Evolutionary conservation across 1,140 invertebrate species (phyloP).

Genomic region (Lasaia peninsularis): DNA sequence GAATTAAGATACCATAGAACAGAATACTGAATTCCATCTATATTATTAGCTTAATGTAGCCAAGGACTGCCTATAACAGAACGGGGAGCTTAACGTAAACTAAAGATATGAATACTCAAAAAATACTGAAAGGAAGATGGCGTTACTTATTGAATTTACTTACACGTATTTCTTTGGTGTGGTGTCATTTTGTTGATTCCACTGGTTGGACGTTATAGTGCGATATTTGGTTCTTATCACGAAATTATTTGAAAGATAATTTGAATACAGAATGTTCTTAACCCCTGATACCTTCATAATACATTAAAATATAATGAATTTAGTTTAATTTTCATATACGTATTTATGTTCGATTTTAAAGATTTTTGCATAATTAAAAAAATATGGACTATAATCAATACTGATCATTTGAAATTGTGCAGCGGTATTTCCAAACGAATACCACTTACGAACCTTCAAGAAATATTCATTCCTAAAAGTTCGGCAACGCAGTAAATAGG

Average conservation of each 20-base stretch:
- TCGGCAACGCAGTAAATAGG: too few species aligned
- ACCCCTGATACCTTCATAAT: background rate
- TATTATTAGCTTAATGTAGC: background rate
- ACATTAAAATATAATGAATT: background rate
- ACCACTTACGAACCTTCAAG: too few species aligned
- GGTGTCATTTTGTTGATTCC: constrained; percentile 60
- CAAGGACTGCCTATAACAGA: background rate
- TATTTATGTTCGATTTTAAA: too few species aligned
- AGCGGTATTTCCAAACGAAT: too few species aligned
- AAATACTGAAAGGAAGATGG: constrained; percentile 69
- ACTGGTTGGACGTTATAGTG: constrained; percentile 64
- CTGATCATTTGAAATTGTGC: too few species aligned
- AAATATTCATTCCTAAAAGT: too few species aligned
- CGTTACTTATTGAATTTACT: constrained; percentile 55
- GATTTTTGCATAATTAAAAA: too few species aligned
- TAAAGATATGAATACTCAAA: constrained; percentile 60
- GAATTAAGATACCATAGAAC: too few species aligned
- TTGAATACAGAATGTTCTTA: background rate
- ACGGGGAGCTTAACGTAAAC: constrained; percentile 33
- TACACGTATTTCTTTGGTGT: constrained; percentile 72
- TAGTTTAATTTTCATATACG: too few species aligned
- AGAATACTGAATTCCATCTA: too few species aligned
- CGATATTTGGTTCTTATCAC: background rate
- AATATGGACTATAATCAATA: too few species aligned
- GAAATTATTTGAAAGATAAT: background rate